Evolutionary conservation across 2,888 invertebrate genomes (phyloP), one percentile per base, ranked within the genome.

Genomic region (Chouioia cunea): DNA sequence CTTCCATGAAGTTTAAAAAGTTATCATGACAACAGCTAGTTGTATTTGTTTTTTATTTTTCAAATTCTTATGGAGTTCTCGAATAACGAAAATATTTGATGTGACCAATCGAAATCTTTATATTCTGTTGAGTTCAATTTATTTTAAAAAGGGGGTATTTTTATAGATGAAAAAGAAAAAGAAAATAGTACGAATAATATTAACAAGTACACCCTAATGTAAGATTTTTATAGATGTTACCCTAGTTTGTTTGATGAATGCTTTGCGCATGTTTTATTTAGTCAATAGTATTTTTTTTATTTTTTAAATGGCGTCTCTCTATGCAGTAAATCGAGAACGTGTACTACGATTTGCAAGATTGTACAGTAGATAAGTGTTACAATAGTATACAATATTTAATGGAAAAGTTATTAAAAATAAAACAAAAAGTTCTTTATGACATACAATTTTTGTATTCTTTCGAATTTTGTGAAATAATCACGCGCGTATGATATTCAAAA

Each of bases 281-380:
- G 65, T 60, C 20, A 56, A 54, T 63, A 54, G 44, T 16, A 16
- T 20, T 59, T 20, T 66, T 16, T 23, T 46, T 46, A 44, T 66
- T 43, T 43, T 18, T 53, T 52, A 52, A 44, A 10, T 27, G n/a
- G 3, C 14, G 22, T 67, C 27, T 27, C 43, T 10, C 56, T 16
- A 10, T 18, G n/a, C 18, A 53, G 44, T 18, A 53, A 59, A 48
- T 59, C 10, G 16, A 62, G 22, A 10, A 52, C n/a, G n/a, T 4
- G 15, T 53, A 66, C 48, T 52, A 58, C 57, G 66, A 27, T 57
- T n/a, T 36, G 20, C 50, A 66, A 8, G 50, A 12, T 70, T 71
- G 71, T 66, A 71, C 71, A 71, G 71, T 15, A 2, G 57, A 46
- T 65, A 43, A 70, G 57, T 57, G 50, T 36, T 36, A 36, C 12